Evolutionary conservation across 30 jellyfish, hydroid and myxozoan genomes (phyloP).

Genomic region (Hydra vulgaris): DNA sequence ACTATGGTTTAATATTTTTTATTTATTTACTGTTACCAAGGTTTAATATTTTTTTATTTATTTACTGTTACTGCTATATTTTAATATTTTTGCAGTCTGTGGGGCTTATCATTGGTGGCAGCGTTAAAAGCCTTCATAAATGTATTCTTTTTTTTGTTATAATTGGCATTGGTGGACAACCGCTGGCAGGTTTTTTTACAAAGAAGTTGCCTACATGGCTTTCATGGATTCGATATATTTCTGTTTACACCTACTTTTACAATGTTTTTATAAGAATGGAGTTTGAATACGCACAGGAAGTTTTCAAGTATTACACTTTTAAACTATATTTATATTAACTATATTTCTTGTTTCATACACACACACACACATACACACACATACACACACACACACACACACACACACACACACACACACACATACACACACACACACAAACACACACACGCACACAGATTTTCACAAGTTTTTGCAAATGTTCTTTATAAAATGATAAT

Average conservation of each 20-base stretch:
- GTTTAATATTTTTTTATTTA: too few relatives aligned
- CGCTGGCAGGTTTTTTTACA: conserved; percentile 45
- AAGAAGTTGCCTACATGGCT: conserved; percentile 44
- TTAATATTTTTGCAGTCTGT: conserved; percentile 35
- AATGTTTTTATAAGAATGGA: conserved; percentile 26
- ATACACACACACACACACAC: too few relatives aligned
- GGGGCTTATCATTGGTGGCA: conserved; percentile 42
- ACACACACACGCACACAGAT: too few relatives aligned
- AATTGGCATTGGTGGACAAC: conserved; percentile 9
- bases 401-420: too few relatives aligned
- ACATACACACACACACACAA: too few relatives aligned
- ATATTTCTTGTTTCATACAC: too few relatives aligned
- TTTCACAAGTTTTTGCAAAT: too few relatives aligned
- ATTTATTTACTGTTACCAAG: neutral
- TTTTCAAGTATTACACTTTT: conserved; percentile 38
- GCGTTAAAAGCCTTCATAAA: conserved; percentile 16
- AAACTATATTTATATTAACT: too few relatives aligned
- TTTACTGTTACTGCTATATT: too few relatives aligned
- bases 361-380: too few relatives aligned
- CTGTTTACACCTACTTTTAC: conserved; percentile 32
- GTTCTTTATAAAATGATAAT: too few relatives aligned
- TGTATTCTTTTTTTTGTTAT: conserved; percentile 20
- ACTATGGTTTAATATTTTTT: too few relatives aligned
- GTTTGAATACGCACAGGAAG: conserved; percentile 20
- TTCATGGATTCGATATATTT: conserved; percentile 34